Base-by-base conservation (phyloP, 2,113 vertebrate species). In the Aphyosemion australe region DNA sequence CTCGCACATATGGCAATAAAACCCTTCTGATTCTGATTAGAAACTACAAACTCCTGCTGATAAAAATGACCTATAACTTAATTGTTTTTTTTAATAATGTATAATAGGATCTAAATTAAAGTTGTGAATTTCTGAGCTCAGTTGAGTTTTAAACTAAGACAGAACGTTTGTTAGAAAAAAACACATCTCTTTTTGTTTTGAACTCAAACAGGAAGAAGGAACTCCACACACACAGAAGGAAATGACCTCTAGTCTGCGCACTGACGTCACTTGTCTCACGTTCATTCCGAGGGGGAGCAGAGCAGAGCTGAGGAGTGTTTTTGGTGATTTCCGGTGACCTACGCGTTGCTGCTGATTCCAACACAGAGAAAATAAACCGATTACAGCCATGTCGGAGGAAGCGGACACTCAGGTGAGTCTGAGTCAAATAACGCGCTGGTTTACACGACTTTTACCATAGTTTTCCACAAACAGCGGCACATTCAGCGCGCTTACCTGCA, bases 301-400 rank as follows among this genome's bases (percentile, higher is more conserved):
- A 32, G 32, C 32, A 10, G 34, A 37, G 34, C 34, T 37, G 34
- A 37, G 12, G 41, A 42, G 41, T 13, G 12, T 42, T 42, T 42
- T 4, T 0, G 12, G 4, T 2, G 41, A 42, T 42, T 46, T 68
- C 37, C 46, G 10, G 71, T 53, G 19, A 19, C 0, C 6, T 76
- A 19, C 4, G 32, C 4, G 32, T 18, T 7, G 12, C 16, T 8
- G 32, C 7, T 72, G 42, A 69, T 6, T 18, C 12, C 1, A 16
- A 14, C 13, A 45, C 20, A 34, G 3, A 12, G 6, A 2, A 12
- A 69, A 11, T 26, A 59, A 74, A 12, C 11, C 26, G 45, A 32
- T 0, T 32, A 43, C 0, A 41, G 43, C 51, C 14, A 92, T 91
- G 91, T 83, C 90, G 3, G 78, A 12, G 37, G 84, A 84, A 18